Conservation (phyloP, 2,888 invertebrate genomes). For the Adela reaumurella region DNA sequence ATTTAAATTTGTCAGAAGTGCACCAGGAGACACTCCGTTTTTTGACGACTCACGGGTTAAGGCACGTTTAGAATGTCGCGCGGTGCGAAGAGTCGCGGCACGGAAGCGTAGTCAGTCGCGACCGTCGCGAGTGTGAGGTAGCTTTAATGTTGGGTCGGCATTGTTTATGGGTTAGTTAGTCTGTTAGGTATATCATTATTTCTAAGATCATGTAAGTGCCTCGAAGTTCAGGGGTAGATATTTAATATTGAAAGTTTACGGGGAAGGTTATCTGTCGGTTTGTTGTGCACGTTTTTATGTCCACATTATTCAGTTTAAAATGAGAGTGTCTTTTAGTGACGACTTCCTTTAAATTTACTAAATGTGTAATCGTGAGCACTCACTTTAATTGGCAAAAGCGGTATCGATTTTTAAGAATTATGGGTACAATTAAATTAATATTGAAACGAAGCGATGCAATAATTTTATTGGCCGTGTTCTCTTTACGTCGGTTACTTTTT, state of each 20-base stretch:
- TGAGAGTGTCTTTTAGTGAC: slow-evolving; percentile 5
- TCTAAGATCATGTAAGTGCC: slow-evolving; percentile 54
- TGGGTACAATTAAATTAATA: background rate
- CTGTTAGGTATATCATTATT: slow-evolving; percentile 51
- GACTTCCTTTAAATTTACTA: background rate
- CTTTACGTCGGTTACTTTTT: background rate
- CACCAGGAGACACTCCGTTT: slow-evolving; percentile 38
- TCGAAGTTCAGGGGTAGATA: slow-evolving; percentile 44
- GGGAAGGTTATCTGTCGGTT: background rate
- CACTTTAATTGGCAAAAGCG: background rate
- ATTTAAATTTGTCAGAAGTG: slow-evolving; percentile 30
- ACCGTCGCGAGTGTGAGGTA: slow-evolving; percentile 27
- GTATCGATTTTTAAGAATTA: background rate
- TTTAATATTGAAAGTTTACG: background rate
- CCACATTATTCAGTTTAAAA: background rate
- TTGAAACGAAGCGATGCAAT: background rate
- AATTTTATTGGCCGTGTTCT: background rate
- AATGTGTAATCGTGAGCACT: background rate
- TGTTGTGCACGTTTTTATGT: background rate
- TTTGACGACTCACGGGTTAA: slow-evolving; percentile 26
- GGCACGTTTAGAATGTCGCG: slow-evolving; percentile 27
- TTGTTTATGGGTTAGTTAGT: slow-evolving; percentile 21
- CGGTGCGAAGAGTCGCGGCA: background rate
- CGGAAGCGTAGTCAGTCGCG: background rate
- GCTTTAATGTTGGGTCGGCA: slow-evolving; percentile 46